phyloP scores from a whole-genome alignment of 2,113 vertebrate genomes.

The Camelus bactrianus region DNA sequence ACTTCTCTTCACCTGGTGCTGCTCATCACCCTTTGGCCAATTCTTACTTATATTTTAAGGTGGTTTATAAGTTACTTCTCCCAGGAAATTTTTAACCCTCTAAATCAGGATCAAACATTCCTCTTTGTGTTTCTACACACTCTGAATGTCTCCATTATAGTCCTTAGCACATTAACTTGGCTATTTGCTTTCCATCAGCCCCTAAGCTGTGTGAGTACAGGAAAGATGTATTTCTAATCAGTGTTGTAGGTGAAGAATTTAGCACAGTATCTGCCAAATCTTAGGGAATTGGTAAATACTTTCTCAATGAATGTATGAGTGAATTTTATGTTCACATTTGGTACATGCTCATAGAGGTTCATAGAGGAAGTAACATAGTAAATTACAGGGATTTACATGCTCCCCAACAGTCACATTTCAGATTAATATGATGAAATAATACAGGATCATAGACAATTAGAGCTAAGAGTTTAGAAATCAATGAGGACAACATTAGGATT shows the following conservation, averaged over 20 bases:
- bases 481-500: neutral
- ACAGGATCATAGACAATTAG: neutral
- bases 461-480: neutral
- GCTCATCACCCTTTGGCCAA: neutral
- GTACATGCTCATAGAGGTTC: neutral
- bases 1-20: neutral
- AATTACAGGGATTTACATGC: neutral
- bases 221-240: neutral
- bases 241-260: neutral
- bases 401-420: neutral
- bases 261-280: neutral
- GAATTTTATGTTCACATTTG: neutral
- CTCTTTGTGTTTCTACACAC: neutral
- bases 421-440: neutral
- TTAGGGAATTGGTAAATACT: neutral
- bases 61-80: neutral
- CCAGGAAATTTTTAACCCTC: neutral
- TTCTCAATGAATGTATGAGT: neutral
- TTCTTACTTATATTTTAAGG: neutral
- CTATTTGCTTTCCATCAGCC: neutral
- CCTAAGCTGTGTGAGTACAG: neutral
- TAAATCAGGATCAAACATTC: neutral
- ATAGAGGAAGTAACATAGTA: neutral
- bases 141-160: neutral
- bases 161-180: neutral